Base-by-base conservation (phyloP, 2,113 vertebrate genomes). In the Lycocorax pyrrhopterus region DNA sequence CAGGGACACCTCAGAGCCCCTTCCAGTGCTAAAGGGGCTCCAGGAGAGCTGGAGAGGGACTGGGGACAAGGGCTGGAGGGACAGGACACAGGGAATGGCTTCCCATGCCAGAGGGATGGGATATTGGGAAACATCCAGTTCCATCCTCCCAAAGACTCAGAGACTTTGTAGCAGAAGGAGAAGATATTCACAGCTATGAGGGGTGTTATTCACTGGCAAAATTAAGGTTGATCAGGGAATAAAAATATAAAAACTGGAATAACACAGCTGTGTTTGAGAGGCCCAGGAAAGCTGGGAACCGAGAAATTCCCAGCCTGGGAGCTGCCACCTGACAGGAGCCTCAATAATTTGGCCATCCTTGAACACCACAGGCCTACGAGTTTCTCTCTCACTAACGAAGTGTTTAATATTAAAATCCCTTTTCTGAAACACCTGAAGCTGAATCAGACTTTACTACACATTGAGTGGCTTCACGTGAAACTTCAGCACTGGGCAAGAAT, bases 161-260 rank as follows among this genome's bases (percentile, higher is more conserved):
- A 56, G 18, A n/a, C 26, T 56, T 27, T 1, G 5, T 0, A 32
- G 84, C 59, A 72, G 43, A 26, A 62, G 16, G 12, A 67, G 33
- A 10, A 53, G 64, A 51, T 4, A 16, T 5, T 37, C 32, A 21
- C 29, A 83, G 51, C 32, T 35, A 35, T 0, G 0, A 52, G 16
- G 19, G 7, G 13, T 22, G 46, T 23, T 16, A 22, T 6, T 56
- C 27, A 15, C 46, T 26, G n/a, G 17, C 22, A 74, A 74, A 90
- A 75, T 16, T 8, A 62, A 66, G 35, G 22, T 5, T 44, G n/a
- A 85, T 15, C 1, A 20, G 52, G 52, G 43, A 86, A 68, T 58
- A 76, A 35, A 32, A 59, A 7, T 0, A 12, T 6, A 59, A 63
- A 27, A 58, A 9, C 3, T 27, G 43, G n/a, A 72, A 55, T 5